Evolutionary conservation across 2,113 vertebrate species (phyloP).

Genomic region (Nothobranchius furzeri): DNA sequence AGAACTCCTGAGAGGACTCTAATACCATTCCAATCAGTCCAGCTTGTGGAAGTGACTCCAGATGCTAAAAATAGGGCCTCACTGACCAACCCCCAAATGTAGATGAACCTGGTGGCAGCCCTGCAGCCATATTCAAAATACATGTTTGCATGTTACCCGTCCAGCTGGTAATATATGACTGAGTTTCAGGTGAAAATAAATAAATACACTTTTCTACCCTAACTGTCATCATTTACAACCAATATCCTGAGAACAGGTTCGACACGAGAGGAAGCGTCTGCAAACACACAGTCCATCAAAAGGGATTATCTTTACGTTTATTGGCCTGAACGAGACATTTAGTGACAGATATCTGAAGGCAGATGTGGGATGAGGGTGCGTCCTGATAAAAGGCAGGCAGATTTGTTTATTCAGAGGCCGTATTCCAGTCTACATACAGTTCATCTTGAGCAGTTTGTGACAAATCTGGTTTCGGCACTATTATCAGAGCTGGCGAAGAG

Average conservation of each 20-base stretch:
- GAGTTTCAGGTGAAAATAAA: background rate
- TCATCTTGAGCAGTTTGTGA: constrained; percentile 17
- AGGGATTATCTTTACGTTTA: constrained; percentile 27
- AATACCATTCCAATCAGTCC: constrained; percentile 65
- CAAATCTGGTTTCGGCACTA: constrained; percentile 26
- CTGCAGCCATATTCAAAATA: background rate
- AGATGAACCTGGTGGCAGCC: constrained; percentile 6
- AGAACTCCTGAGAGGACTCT: constrained; percentile 14
- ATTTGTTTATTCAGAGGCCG: constrained; percentile 46
- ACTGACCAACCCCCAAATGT: background rate
- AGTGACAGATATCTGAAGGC: constrained; percentile 5
- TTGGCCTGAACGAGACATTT: constrained; percentile 13
- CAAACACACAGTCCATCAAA: constrained; percentile 9
- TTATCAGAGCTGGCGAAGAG: background rate
- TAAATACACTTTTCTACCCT: background rate
- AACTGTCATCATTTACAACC: background rate
- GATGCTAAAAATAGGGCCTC: constrained; percentile 59
- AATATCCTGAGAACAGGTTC: constrained; percentile 7
- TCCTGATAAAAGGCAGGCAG: constrained; percentile 21
- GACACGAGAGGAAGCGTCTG: constrained; percentile 9
- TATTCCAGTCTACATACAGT: constrained; percentile 23
- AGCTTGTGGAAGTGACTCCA: constrained; percentile 49
- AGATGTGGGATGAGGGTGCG: constrained; percentile 24
- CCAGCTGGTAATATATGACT: constrained; percentile 1
- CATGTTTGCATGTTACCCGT: background rate